phyloP scores from a whole-genome alignment of 2,113 vertebrate genomes.

The Psophia crepitans region DNA sequence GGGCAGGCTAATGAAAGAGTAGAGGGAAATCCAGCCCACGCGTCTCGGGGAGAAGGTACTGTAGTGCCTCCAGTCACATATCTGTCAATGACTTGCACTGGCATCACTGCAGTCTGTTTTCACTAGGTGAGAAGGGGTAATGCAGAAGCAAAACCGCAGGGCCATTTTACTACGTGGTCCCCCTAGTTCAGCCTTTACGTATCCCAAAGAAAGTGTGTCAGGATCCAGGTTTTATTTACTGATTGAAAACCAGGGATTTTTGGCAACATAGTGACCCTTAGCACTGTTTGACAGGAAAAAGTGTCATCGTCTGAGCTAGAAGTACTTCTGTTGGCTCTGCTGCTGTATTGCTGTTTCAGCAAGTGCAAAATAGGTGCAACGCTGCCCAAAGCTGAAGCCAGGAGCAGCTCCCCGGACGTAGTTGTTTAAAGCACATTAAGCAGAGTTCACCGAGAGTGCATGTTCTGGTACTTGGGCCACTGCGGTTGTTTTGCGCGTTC shows the following conservation, averaged over 20 bases:
- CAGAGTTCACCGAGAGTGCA: not conserved
- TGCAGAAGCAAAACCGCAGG: not conserved
- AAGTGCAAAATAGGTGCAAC: not conserved
- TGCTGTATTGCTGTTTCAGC: not conserved
- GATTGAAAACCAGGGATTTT: not conserved
- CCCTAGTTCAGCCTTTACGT: not conserved
- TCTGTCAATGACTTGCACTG: not conserved
- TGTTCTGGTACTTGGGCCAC: not conserved
- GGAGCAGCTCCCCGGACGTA: not conserved
- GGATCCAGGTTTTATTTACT: not conserved
- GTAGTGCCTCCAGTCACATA: not conserved
- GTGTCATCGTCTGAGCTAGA: not conserved
- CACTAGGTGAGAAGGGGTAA: not conserved
- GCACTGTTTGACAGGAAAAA: not conserved
- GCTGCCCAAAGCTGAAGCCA: not conserved
- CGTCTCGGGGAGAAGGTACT: not conserved
- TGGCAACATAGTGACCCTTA: not conserved
- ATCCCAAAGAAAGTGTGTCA: not conserved
- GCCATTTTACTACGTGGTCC: not conserved
- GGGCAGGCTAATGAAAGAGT: constrained; percentile 9
- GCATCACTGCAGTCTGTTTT: not conserved
- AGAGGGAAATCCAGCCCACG: not conserved
- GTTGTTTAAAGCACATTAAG: not conserved
- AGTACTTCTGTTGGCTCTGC: not conserved
- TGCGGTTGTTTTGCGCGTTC: not conserved